Evolutionary conservation across 2,113 vertebrate genomes (phyloP).

Genomic region (Albula goreensis): DNA sequence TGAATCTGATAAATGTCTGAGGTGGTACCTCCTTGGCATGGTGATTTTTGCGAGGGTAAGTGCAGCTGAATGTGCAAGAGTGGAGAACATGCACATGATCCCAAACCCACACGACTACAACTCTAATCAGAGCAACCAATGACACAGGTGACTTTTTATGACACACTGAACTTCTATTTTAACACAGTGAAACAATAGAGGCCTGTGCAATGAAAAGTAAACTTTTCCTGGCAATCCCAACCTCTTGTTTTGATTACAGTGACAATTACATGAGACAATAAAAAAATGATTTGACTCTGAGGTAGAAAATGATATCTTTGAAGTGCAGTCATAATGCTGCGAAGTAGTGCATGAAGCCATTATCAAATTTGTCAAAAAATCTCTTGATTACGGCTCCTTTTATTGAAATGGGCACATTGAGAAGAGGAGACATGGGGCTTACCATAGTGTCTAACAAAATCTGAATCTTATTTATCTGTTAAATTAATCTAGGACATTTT

Average conservation of each 20-base stretch:
- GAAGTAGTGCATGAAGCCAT: slow-evolving; percentile 35
- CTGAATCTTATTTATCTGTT: slow-evolving; percentile 50
- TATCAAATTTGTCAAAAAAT: slow-evolving; percentile 59
- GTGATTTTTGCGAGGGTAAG: too few species aligned
- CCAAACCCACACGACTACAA: not conserved
- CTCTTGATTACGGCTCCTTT: slow-evolving; percentile 51
- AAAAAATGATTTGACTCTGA: slow-evolving; percentile 16
- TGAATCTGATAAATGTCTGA: too few species aligned
- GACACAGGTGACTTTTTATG: not conserved
- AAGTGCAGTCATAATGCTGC: slow-evolving; percentile 42
- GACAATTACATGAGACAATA: slow-evolving; percentile 38
- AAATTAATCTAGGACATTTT: not conserved
- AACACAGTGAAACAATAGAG: slow-evolving; percentile 4
- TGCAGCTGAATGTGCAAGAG: not conserved
- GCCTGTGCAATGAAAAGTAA: not conserved
- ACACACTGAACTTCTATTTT: not conserved
- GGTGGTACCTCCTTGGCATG: too few species aligned
- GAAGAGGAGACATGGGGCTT: slow-evolving; percentile 35
- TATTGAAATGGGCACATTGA: slow-evolving; percentile 49
- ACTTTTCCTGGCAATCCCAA: not conserved
- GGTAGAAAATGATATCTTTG: slow-evolving; percentile 40
- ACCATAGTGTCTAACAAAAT: slow-evolving; percentile 56
- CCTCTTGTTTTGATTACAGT: not conserved
- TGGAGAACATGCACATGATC: not conserved
- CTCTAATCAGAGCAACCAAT: not conserved